Evolutionary conservation across 1,140 invertebrate genomes (phyloP).

Genomic region (Amphibalanus amphitrite): DNA sequence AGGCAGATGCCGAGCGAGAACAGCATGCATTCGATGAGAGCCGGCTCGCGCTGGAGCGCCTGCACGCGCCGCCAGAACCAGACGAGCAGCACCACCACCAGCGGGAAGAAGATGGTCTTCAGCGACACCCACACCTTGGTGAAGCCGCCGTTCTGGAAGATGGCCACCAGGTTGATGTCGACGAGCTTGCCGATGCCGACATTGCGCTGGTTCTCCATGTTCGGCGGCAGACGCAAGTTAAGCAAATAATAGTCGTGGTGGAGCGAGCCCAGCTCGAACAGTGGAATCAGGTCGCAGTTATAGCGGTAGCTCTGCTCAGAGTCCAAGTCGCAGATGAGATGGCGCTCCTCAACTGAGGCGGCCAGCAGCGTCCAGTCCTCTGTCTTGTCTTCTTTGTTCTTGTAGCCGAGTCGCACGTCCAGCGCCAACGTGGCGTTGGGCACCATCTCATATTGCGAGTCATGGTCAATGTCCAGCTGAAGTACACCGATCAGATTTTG

Average conservation of each 20-base stretch:
- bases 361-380: conserved; percentile 58
- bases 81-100: conserved; percentile 60
- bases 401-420: conserved; percentile 66
- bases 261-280: conserved; percentile 93
- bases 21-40: conserved; percentile 81
- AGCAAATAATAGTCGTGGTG: conserved; percentile 92
- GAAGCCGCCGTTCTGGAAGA: conserved; percentile 98
- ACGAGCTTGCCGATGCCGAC: conserved; percentile 25
- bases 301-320: conserved; percentile 42
- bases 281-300: conserved; percentile 68
- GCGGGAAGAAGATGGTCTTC: conserved; percentile 84
- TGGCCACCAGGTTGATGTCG: conserved; percentile 36
- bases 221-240: conserved; percentile 71
- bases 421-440: conserved; percentile 40
- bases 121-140: conserved; percentile 93
- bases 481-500: conserved; percentile 89
- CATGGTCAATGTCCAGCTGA: conserved; percentile 48
- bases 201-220: conserved; percentile 19
- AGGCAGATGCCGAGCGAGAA: conserved; percentile 66
- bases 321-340: conserved; percentile 52
- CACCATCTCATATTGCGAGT: conserved; percentile 12
- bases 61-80: conserved; percentile 92
- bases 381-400: conserved; percentile 57
- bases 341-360: conserved; percentile 54
- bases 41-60: conserved; percentile 62